Conservation (phyloP, 2,888 invertebrate genomes). For the Lasioglossum villosulum region DNA sequence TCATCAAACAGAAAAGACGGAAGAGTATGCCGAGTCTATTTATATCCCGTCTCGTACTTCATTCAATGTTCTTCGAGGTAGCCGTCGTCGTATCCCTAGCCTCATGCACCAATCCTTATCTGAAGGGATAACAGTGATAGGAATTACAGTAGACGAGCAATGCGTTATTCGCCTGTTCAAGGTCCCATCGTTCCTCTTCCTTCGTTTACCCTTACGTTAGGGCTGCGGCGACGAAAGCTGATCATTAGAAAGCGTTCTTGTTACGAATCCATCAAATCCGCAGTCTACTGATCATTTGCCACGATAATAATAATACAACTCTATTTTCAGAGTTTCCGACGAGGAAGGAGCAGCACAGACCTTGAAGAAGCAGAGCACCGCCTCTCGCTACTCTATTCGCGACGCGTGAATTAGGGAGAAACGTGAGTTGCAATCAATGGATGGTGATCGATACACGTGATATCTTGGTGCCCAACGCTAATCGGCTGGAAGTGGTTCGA, state of each 20-base stretch:
- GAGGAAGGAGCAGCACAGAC: not conserved
- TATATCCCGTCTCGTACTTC: slow-evolving; percentile 59
- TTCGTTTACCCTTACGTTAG: not conserved
- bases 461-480: slow-evolving; percentile 33
- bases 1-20: slow-evolving; percentile 8
- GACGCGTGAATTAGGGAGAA: not conserved
- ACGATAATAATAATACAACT: not conserved
- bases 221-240: not conserved
- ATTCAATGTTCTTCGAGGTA: not conserved
- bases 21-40: slow-evolving; percentile 71
- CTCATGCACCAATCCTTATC: slow-evolving; percentile 68
- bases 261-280: not conserved
- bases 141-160: slow-evolving; percentile 13
- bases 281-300: not conserved
- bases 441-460: not conserved
- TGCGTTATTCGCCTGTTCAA: not conserved
- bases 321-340: not conserved
- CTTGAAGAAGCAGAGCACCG: not conserved
- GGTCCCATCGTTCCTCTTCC: not conserved
- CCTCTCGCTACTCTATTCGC: not conserved
- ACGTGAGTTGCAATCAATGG: not conserved
- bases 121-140: slow-evolving; percentile 54
- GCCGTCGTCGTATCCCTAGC: not conserved
- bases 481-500: slow-evolving; percentile 17
- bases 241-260: not conserved